A percentile compares a stretch with the other conserved stretches of the same genome.
Evolutionary conservation across 2,113 vertebrate species (phyloP).

Genomic region (Lucifuga dentata): DNA sequence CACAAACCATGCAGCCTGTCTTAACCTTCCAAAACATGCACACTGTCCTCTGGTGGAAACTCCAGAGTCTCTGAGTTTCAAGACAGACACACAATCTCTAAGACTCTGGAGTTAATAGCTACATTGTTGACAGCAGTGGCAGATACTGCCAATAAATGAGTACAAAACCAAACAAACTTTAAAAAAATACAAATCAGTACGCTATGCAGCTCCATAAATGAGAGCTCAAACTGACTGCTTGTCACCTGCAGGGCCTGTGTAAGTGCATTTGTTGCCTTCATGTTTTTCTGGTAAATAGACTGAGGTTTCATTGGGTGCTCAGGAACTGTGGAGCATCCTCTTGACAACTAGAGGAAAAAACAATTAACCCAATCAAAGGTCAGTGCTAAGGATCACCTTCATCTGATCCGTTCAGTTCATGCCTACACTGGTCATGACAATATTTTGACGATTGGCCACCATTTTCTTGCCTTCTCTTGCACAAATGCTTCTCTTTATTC

Average conservation of each 20-base stretch:
- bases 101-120: conserved; percentile 45
- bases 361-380: conserved; percentile 43
- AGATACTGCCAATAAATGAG: conserved; percentile 85
- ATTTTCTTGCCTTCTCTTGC: conserved; percentile 5
- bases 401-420: conserved; percentile 52
- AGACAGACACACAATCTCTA: conserved; percentile 16
- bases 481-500: conserved; percentile 1
- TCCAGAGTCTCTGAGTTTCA: conserved; percentile 34
- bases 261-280: conserved; percentile 71
- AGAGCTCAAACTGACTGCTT: conserved; percentile 28
- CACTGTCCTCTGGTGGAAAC: conserved; percentile 41
- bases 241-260: conserved; percentile 45
- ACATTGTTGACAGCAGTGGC: conserved; percentile 72
- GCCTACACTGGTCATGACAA: conserved; percentile 16
- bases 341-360: conserved; percentile 71
- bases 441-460: conserved; percentile 9
- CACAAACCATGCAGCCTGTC: conserved; percentile 48
- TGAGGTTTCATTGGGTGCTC: conserved; percentile 48
- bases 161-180: conserved; percentile 54
- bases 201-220: conserved; percentile 41
- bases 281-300: conserved; percentile 41
- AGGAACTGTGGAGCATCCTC: conserved; percentile 51
- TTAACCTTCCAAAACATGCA: conserved; percentile 45
- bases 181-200: conserved; percentile 47
- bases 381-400: conserved; percentile 65